Conservation (phyloP, 2,888 invertebrate genomes). For the Apamea epomidion region DNA sequence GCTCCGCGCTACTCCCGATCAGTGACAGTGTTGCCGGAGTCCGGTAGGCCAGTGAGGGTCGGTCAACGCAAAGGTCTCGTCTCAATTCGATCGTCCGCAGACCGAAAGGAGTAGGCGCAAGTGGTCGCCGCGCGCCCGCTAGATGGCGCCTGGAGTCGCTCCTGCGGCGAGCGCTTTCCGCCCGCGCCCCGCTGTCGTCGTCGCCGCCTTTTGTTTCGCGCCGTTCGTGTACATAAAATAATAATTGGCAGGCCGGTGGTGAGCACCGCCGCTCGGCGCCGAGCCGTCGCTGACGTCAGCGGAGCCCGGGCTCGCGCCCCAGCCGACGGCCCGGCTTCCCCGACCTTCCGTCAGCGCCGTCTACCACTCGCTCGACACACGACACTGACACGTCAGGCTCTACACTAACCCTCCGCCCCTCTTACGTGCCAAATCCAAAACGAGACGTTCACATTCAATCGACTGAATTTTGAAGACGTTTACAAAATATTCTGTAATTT, state of each 20-base stretch:
- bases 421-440: slow-evolving; percentile 83
- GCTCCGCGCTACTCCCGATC: slow-evolving; percentile 72
- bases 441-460: slow-evolving; percentile 69
- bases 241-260: slow-evolving; percentile 88
- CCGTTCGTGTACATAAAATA: slow-evolving; percentile 88
- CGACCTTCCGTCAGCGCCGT: slow-evolving; percentile 88
- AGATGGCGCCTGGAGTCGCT: slow-evolving; percentile 89
- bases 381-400: slow-evolving; percentile 84
- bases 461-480: slow-evolving; percentile 66
- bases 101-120: slow-evolving; percentile 85
- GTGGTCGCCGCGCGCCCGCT: slow-evolving; percentile 88
- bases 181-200: slow-evolving; percentile 86
- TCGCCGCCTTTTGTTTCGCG: slow-evolving; percentile 88
- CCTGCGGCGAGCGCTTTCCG: slow-evolving; percentile 89
- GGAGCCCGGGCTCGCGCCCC: slow-evolving; percentile 85
- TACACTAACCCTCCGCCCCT: slow-evolving; percentile 83
- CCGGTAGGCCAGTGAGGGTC: slow-evolving; percentile 79
- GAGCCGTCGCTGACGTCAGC: slow-evolving; percentile 89
- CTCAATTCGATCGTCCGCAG: slow-evolving; percentile 90
- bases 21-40: slow-evolving; percentile 84
- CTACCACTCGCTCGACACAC: slow-evolving; percentile 82
- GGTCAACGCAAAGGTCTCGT: slow-evolving; percentile 82
- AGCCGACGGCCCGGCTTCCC: slow-evolving; percentile 86
- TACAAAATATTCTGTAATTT: slow-evolving; percentile 62
- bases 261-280: slow-evolving; percentile 85